Evolutionary conservation across 64 coral and sea anemone species (phyloP).

Genomic region (Stichodactyla helianthus): DNA sequence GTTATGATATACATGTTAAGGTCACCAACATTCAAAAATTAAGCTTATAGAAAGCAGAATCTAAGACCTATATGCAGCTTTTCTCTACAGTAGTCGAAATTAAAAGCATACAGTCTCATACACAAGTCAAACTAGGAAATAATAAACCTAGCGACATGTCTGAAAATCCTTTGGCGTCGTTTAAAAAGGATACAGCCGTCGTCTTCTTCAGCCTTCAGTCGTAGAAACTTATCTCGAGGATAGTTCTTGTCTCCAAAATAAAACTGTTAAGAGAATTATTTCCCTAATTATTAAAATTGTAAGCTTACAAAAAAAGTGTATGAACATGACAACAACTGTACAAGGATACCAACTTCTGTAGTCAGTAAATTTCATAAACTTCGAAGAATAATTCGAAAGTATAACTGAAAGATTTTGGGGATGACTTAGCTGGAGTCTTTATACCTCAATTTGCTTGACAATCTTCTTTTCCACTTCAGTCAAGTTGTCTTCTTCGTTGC

Average conservation of each 20-base stretch:
- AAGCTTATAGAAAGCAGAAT: too few species aligned
- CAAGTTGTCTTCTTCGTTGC: constrained; percentile 11
- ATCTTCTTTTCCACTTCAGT: constrained; percentile 68
- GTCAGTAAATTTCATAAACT: neutral
- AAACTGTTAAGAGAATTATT: constrained; percentile 31
- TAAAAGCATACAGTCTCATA: too few species aligned
- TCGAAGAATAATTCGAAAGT: neutral
- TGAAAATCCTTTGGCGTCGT: neutral
- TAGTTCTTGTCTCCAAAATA: constrained; percentile 99
- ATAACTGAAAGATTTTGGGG: neutral
- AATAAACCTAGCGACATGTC: too few species aligned
- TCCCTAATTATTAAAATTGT: too few species aligned
- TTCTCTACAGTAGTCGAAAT: too few species aligned
- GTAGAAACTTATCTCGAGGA: constrained; percentile 85
- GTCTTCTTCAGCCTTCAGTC: constrained; percentile 72
- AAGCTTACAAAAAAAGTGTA: too few species aligned
- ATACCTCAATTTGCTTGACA: constrained; percentile 87
- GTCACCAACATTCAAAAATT: neutral
- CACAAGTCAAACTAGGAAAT: too few species aligned
- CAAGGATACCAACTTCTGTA: neutral
- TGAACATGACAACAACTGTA: neutral
- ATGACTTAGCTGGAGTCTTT: neutral
- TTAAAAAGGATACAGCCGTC: constrained; percentile 87
- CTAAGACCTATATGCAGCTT: too few species aligned
- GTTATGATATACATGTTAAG: neutral